phyloP scores from a whole-genome alignment of 2,113 vertebrate species.

The Arizona elegans region DNA sequence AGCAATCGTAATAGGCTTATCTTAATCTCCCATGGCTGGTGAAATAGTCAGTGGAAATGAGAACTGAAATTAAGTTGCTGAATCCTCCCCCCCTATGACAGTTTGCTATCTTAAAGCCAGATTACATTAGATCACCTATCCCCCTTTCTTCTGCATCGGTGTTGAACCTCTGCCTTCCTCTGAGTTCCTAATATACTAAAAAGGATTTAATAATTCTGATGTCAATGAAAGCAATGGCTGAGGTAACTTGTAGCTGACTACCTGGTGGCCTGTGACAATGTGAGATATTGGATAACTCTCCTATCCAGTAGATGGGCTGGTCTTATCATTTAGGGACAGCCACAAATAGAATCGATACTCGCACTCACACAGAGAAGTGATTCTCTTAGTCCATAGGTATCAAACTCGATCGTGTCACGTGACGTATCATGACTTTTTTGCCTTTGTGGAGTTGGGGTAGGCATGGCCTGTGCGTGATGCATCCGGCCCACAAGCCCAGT shows the following conservation, averaged over 20 bases:
- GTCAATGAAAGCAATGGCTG: background rate
- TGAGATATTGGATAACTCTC: background rate
- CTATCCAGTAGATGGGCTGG: background rate
- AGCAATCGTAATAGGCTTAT: background rate
- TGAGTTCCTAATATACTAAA: background rate
- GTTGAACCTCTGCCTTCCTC: background rate
- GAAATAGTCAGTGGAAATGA: background rate
- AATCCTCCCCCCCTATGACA: background rate
- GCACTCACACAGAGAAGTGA: slow-evolving; percentile 34
- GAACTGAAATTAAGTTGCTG: background rate
- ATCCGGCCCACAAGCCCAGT: no score
- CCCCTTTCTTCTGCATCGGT: background rate
- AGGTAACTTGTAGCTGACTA: background rate
- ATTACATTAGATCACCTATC: background rate
- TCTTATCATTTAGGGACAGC: background rate
- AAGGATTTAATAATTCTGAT: background rate
- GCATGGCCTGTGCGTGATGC: no score
- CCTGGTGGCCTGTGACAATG: background rate
- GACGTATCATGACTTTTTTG: no score
- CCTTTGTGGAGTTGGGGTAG: no score
- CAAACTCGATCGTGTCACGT: no score
- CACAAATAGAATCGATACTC: slow-evolving; percentile 4
- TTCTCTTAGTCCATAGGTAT: background rate
- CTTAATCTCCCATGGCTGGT: background rate
- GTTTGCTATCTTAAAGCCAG: background rate